Percentiles rank a stretch among this genome's conserved stretches.
These are phyloP conservation scores for Acanthosepion lycidas DNA, from an alignment of 2,888 invertebrate genomes.

Conservation along the genomic window DNA sequence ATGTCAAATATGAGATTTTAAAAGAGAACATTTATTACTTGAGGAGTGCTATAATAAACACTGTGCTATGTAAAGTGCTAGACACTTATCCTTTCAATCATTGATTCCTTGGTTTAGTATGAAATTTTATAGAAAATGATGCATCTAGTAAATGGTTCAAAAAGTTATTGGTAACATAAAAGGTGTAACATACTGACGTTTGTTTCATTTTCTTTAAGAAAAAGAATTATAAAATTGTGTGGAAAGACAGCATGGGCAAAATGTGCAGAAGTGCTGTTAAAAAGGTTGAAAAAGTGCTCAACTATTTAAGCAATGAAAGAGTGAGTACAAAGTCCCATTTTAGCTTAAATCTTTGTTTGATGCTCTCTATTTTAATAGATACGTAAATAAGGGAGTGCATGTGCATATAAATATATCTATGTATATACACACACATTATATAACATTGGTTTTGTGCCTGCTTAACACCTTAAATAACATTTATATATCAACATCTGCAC, in stretches of 20 bases:
- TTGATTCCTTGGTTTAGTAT: neutral
- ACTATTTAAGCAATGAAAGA: neutral
- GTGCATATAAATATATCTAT: neutral
- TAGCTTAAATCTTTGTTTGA: neutral
- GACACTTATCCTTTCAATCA: too few relatives aligned
- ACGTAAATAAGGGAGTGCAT: neutral
- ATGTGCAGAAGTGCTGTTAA: neutral
- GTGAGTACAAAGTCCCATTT: neutral
- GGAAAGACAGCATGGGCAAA: neutral
- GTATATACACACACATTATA: neutral
- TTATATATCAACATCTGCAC: slow-evolving; percentile 20
- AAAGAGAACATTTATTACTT: neutral
- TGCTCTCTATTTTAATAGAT: neutral
- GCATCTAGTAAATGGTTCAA: neutral
- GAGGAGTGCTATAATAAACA: neutral
- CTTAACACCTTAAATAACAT: slow-evolving; percentile 36
- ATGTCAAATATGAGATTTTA: neutral
- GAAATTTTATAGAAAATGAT: neutral
- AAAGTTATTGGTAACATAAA: neutral
- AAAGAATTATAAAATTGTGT: neutral
- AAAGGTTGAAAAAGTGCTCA: neutral
- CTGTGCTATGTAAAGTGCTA: neutral
- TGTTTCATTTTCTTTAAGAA: neutral
- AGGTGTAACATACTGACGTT: neutral
- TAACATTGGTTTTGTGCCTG: neutral